phyloP scores from a whole-genome alignment of 64 coral and sea anemone genomes.

The Astreopora myriophthalma region DNA sequence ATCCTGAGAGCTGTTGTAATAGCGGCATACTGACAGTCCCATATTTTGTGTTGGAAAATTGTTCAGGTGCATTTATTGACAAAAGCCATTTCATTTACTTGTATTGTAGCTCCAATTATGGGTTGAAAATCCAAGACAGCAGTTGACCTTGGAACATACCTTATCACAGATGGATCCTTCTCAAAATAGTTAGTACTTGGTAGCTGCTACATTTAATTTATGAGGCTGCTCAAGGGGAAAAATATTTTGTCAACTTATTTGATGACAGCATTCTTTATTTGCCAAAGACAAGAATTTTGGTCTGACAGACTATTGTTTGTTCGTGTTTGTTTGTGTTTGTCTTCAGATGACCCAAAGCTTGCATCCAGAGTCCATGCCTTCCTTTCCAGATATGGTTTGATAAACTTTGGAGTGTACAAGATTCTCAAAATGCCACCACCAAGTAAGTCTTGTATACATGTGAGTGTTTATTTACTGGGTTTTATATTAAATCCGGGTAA shows the following conservation, averaged over 20 bases:
- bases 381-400: constrained; percentile 95
- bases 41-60: no score
- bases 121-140: constrained; percentile 92
- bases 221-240: no score
- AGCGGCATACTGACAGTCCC: no score
- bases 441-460: constrained; percentile 65
- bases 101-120: constrained; percentile 84
- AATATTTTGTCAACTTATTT: background rate
- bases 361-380: constrained; percentile 90
- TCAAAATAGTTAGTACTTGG: constrained; percentile 77
- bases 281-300: no score
- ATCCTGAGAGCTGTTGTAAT: no score
- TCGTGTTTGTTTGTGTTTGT: background rate
- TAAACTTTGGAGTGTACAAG: constrained; percentile 99
- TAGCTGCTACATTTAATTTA: no score
- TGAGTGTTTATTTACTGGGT: background rate
- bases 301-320: background rate
- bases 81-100: background rate
- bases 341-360: constrained; percentile 85
- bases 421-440: constrained; percentile 66
- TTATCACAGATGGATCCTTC: constrained; percentile 83
- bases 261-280: no score
- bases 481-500: no score
- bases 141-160: constrained; percentile 77
- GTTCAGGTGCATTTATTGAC: no score